Conservation (phyloP, 1,140 invertebrate species). For the Bombyx mori region ASM3026992v2 NC_085130.1:1529001-1529500, state of each 20-base stretch:
- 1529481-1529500: too few relatives aligned
- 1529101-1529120: too few relatives aligned
- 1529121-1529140: constrained; percentile 33
- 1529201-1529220: constrained; percentile 14
- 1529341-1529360: constrained; percentile 55
- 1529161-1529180: constrained; percentile 49
- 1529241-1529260: constrained; percentile 1
- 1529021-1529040: too few relatives aligned
- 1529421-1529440: constrained; percentile 59
- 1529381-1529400: constrained; percentile 70
- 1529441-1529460: constrained; percentile 30
- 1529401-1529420: constrained; percentile 62
- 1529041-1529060: too few relatives aligned
- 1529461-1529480: too few relatives aligned
- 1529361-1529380: constrained; percentile 59
- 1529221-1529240: background rate
- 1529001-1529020: too few relatives aligned
- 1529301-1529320: too few relatives aligned
- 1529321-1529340: constrained; percentile 17
- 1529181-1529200: constrained; percentile 11
- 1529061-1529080: too few relatives aligned
- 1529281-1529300: background rate
- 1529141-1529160: constrained; percentile 29
- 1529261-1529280: constrained; percentile 1
- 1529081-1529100: too few relatives aligned